Base-by-base conservation (phyloP, 2,888 invertebrate genomes). In the Phortica okadai region DNA sequence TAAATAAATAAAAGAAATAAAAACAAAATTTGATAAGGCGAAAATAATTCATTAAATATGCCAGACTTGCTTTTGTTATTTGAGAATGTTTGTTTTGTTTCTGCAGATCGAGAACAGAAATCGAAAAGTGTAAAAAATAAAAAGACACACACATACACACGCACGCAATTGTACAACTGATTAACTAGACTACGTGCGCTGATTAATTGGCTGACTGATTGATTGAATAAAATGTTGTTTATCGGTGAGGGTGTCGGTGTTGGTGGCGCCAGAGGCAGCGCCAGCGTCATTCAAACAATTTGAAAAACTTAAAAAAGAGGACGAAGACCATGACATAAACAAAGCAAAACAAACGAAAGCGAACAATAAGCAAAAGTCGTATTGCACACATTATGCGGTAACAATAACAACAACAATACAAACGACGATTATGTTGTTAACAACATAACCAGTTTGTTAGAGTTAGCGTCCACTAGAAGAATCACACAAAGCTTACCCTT, bases 401-500 rank as follows among this genome's bases (percentile, higher is more conserved):
- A 56, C 16, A n/a, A 59, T 59, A 59, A 82, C 82, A 83, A 77
- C 72, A 78, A 76, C 74, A 80, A 74, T 54, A 14, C n/a, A 21
- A 56, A 41, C 25, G 54, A 1, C 33, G 33, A 33, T 33, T 33
- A 50, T 50, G 50, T 50, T 14, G 50, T 14, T 14, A 50, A 50
- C 14, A 50, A 50, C 81, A 75, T 74, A 66, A 75, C 64, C 42
- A 16, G 44, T 67, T 62, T 50, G 42, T 14, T 64, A 42, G 33
- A 41, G 1, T 7, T 41, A 21, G 33, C 33, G 33, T 5, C 4
- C 33, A 33, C 1, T 33, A 33, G 33, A 4, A 62, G 25, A n/a
- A 33, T 10, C 10, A 10, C 33, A 33, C 33, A 69, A 6, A 45
- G 79, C 89, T 87, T 82, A 90, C 90, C 90, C 80, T 84, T 89